phyloP scores from a whole-genome alignment of 1,140 invertebrate genomes.

The Heliconius hewitsoni region DNA sequence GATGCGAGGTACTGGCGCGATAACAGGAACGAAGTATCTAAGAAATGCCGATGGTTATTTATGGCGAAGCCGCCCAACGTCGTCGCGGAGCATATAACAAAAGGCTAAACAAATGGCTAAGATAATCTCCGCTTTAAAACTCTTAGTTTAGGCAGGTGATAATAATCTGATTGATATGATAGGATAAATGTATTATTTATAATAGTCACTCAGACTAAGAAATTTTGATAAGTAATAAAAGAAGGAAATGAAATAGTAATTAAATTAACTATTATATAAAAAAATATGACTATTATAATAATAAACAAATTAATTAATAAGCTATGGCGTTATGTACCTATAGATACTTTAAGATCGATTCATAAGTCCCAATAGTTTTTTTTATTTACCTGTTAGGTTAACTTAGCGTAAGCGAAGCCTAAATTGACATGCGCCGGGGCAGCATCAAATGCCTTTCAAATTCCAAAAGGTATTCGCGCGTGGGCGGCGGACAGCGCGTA shows the following conservation, averaged over 20 bases:
- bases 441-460: constrained; percentile 78
- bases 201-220: not conserved
- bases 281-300: not conserved
- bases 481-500: constrained; percentile 56
- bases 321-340: not conserved
- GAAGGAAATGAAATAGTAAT: too few relatives aligned
- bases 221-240: not conserved
- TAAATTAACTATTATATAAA: too few relatives aligned
- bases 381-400: not conserved
- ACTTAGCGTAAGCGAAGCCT: not conserved
- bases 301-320: not conserved
- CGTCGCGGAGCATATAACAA: constrained; percentile 62
- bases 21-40: constrained; percentile 70
- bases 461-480: constrained; percentile 67
- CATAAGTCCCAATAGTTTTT: not conserved
- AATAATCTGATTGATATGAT: constrained; percentile 39
- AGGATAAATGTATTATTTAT: constrained; percentile 12
- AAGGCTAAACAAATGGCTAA: constrained; percentile 74
- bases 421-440: constrained; percentile 47
- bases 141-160: constrained; percentile 41
- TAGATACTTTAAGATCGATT: not conserved
- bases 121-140: constrained; percentile 67
- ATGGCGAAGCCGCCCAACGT: constrained; percentile 61
- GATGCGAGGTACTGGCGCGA: constrained; percentile 66
- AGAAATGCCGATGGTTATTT: constrained; percentile 77